Evolutionary conservation across 2,797 vertebrate species (phyloP).

Genomic region (Myiothlypis coronata): DNA sequence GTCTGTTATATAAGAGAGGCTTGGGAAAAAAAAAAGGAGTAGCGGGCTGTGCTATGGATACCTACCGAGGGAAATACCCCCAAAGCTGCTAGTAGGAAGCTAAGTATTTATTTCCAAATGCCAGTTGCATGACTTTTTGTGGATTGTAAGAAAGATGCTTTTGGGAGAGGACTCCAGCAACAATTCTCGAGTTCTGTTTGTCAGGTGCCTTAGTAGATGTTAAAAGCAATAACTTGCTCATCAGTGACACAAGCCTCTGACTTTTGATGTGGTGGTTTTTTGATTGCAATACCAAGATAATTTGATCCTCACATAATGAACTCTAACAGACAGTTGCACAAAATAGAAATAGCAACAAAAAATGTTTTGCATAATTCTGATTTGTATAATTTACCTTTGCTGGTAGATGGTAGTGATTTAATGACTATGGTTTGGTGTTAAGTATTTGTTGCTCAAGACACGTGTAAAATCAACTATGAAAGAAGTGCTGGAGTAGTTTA

Average conservation of each 20-base stretch:
- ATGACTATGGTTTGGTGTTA: not conserved
- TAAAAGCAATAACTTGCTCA: not conserved
- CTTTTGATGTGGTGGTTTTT: not conserved
- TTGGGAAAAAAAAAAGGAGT: not conserved
- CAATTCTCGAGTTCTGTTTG: not conserved
- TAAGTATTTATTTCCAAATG: not conserved
- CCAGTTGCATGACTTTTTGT: not conserved
- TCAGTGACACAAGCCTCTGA: not conserved
- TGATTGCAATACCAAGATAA: not conserved
- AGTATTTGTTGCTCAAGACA: not conserved
- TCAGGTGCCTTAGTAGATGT: not conserved
- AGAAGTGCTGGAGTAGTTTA: not conserved
- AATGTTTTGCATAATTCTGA: constrained; percentile 26
- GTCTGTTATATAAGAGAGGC: constrained; percentile 44
- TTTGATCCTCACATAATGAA: not conserved
- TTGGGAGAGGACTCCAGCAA: not conserved
- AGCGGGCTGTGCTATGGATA: not conserved
- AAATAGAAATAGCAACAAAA: not conserved
- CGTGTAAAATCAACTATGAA: not conserved
- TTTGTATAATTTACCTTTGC: constrained; percentile 37
- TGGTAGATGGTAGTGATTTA: not conserved
- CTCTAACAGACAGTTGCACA: not conserved
- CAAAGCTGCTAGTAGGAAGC: not conserved
- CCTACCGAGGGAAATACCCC: not conserved
- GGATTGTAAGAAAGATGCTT: not conserved